A percentile compares a stretch with the other conserved stretches of the same genome.
Evolutionary conservation across 2,113 vertebrate genomes (phyloP).

Genomic region (Pelecanoides urinatrix): DNA sequence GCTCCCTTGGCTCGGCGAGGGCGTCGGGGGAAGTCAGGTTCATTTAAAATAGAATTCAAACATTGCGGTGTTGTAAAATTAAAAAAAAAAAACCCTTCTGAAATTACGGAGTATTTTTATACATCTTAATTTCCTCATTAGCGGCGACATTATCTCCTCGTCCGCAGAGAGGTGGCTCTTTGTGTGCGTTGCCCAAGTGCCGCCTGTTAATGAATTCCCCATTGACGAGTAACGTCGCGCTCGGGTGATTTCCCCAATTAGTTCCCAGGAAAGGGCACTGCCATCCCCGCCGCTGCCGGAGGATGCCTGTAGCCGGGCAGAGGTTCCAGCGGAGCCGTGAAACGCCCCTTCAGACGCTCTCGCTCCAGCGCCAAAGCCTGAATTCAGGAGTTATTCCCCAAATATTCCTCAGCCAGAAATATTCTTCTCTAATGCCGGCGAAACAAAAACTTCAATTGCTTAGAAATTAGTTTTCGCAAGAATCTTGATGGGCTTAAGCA

Average conservation of each 20-base stretch:
- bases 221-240: background rate
- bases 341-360: background rate
- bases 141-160: background rate
- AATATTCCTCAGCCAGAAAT: background rate
- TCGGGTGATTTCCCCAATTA: background rate
- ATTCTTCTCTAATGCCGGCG: background rate
- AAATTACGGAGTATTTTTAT: background rate
- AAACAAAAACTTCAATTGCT: background rate
- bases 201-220: background rate
- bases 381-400: background rate
- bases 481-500: background rate
- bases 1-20: background rate
- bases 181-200: background rate
- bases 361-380: background rate
- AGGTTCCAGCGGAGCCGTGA: too few species aligned
- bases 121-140: background rate
- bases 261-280: background rate
- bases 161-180: background rate
- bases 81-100: background rate
- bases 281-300: too few species aligned
- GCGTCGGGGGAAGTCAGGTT: background rate
- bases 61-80: background rate
- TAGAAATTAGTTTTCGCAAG: background rate
- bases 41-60: background rate
- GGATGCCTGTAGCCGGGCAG: background rate